Percentiles rank a stretch among this genome's conserved stretches.
Evolutionary conservation across 2,888 invertebrate genomes (phyloP).

Genomic region (Orgyia antiqua): DNA sequence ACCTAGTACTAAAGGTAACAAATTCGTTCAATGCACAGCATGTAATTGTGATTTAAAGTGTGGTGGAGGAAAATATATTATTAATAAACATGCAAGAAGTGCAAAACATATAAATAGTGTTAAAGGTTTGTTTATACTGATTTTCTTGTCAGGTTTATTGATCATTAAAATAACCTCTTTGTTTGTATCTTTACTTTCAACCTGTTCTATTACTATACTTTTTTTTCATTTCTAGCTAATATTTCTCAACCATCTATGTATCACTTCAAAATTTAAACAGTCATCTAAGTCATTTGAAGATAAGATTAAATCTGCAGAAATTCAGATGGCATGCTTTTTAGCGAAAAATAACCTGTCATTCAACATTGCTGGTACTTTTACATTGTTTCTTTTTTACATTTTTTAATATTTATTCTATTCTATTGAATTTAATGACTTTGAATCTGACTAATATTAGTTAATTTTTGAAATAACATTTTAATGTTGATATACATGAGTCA

Average conservation of each 20-base stretch:
- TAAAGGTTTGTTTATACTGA: conserved; percentile 1
- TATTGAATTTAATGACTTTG: too few relatives aligned
- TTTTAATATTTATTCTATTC: too few relatives aligned
- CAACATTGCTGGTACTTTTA: conserved; percentile 14
- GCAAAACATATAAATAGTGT: conserved; percentile 2
- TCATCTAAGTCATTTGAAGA: conserved; percentile 1
- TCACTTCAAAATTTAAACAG: neutral
- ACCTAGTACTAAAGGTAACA: conserved; percentile 1
- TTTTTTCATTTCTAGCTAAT: neutral
- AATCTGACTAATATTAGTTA: too few relatives aligned
- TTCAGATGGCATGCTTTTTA: conserved; percentile 19
- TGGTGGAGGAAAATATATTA: conserved; percentile 1
- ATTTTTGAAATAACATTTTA: too few relatives aligned
- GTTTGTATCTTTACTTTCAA: conserved; percentile 1
- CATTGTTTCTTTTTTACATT: conserved; percentile 3
- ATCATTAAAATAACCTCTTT: conserved; percentile 1
- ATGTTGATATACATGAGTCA: too few relatives aligned
- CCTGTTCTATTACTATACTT: neutral
- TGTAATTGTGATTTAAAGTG: conserved; percentile 3
- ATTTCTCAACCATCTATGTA: neutral
- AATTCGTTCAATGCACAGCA: neutral
- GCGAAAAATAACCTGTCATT: conserved; percentile 20
- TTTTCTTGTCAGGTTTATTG: conserved; percentile 5
- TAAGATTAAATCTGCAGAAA: conserved; percentile 10
- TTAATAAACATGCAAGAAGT: conserved; percentile 1